A percentile compares a stretch with the other conserved stretches of the same genome.
Conservation (phyloP, 2,888 invertebrate genomes). For the Aricia artaxerxes region DNA sequence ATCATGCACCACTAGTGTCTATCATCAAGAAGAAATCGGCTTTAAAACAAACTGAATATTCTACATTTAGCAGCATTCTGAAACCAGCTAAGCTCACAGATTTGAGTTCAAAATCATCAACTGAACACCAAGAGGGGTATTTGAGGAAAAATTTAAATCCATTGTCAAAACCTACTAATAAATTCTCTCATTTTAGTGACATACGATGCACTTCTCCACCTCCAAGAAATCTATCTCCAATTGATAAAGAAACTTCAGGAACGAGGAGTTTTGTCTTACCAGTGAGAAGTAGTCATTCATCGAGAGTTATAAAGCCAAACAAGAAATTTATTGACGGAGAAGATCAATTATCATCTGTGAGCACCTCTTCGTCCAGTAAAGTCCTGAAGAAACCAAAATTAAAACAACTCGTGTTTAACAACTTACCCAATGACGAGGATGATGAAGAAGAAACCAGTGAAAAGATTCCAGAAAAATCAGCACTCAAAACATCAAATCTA, state of each 20-base stretch:
- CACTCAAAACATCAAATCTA: slow-evolving; percentile 59
- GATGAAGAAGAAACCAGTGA: slow-evolving; percentile 61
- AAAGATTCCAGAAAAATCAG: slow-evolving; percentile 58
- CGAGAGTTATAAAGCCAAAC: slow-evolving; percentile 92
- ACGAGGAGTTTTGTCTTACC: slow-evolving; percentile 87
- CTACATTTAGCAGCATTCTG: slow-evolving; percentile 80
- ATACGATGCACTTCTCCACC: slow-evolving; percentile 73
- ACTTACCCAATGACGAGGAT: slow-evolving; percentile 62
- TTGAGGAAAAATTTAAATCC: slow-evolving; percentile 73
- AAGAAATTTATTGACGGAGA: slow-evolving; percentile 89
- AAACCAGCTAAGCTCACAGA: slow-evolving; percentile 83
- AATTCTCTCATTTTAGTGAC: slow-evolving; percentile 72
- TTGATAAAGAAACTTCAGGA: slow-evolving; percentile 59
- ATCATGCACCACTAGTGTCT: slow-evolving; percentile 81
- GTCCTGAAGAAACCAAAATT: slow-evolving; percentile 76
- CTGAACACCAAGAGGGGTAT: slow-evolving; percentile 74
- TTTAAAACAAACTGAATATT: slow-evolving; percentile 78
- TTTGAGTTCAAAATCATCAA: slow-evolving; percentile 80
- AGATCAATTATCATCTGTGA: slow-evolving; percentile 62
- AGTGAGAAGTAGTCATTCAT: slow-evolving; percentile 90
- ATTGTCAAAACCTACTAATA: slow-evolving; percentile 70
- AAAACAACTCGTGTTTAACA: slow-evolving; percentile 72
- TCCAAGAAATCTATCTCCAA: slow-evolving; percentile 64
- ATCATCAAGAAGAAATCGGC: slow-evolving; percentile 83
- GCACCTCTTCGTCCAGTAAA: slow-evolving; percentile 60